phyloP scores from a whole-genome alignment of 2,113 vertebrate species.

The Eira barbara region DNA sequence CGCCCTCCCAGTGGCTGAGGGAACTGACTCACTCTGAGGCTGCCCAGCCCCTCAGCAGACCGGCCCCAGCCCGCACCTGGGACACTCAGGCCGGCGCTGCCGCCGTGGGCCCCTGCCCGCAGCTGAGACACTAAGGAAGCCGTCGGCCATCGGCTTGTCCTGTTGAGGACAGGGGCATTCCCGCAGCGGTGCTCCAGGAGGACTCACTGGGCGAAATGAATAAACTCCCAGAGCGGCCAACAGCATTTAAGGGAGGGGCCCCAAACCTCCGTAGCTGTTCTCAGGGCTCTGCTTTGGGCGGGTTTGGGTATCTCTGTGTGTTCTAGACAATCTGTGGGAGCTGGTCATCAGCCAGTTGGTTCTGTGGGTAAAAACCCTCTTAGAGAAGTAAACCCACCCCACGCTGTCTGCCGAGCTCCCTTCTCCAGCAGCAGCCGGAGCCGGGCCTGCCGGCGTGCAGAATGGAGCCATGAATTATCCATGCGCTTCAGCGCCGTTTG shows the following conservation, averaged over 20 bases:
- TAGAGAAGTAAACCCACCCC: background rate
- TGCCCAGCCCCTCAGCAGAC: background rate
- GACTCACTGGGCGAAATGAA: fast-evolving
- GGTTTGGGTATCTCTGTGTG: background rate
- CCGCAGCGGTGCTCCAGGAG: fast-evolving
- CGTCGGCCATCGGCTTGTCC: fast-evolving
- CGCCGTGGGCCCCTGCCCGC: background rate
- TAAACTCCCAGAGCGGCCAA: no score
- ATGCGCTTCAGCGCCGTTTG: background rate
- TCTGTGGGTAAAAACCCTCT: no score
- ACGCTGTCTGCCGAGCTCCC: background rate
- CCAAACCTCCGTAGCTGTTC: background rate
- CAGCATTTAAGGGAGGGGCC: fast-evolving
- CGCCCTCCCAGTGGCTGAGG: background rate
- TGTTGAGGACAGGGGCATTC: background rate
- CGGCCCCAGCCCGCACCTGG: fast-evolving
- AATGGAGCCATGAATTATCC: slow-evolving; percentile 12
- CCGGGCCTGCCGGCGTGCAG: fast-evolving
- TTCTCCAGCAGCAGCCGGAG: fast-evolving
- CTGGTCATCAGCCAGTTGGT: background rate
- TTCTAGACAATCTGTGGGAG: background rate
- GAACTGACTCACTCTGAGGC: background rate
- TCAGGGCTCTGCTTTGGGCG: fast-evolving
- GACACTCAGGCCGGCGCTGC: background rate
- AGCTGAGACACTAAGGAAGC: background rate